Evolutionary conservation across 2,113 vertebrate genomes (phyloP), one percentile per base, ranked within the genome.

Genomic region (Meleagris gallopavo): DNA sequence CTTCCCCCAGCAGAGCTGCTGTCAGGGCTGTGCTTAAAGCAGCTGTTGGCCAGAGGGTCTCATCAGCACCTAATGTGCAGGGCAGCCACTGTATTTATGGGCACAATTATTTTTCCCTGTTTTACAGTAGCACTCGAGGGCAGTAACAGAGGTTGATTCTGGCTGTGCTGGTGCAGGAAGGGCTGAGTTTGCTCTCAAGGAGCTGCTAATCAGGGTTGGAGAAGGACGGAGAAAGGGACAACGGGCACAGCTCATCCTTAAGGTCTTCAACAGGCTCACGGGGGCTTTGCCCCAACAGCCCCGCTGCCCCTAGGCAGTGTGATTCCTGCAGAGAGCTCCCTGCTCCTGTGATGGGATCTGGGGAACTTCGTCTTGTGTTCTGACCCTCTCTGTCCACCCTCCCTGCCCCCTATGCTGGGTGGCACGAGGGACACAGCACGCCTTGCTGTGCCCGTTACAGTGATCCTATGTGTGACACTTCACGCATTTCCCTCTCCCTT

Each of bases 361-460:
- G 52, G 18, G 69, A 13, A 25, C 8, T 34, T 36, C 30, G 27
- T 30, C 32, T 58, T 30, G 16, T 11, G 5, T 50, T 43, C 52
- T 34, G 55, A 29, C 69, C 27, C 18, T 22, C 58, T 64, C 25
- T 29, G 2, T 12, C 22, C 3, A 27, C 34, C 25, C 36, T 30
- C 80, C 50, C 50, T 10, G 1, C 17, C 45, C 32, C n/a, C 30
- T 21, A 17, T 43, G n/a, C n/a, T 19, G 5, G n/a, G 32, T 14
- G 32, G 18, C 18, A 12, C 3, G 19, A 32, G 29, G 45, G 29
- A 25, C 29, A 12, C 29, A 12, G 10, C 21, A 9, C 29, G 2
- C 16, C 36, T 18, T 38, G 4, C 10, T 5, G 21, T 30, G 79
- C 80, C 3, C 2, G 29, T 14, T 46, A 19, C 0, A 0, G 41